These are phyloP conservation scores for Tragelaphus oryx DNA, from an alignment of 2,797 vertebrate species.

Conservation along the genomic window DNA sequence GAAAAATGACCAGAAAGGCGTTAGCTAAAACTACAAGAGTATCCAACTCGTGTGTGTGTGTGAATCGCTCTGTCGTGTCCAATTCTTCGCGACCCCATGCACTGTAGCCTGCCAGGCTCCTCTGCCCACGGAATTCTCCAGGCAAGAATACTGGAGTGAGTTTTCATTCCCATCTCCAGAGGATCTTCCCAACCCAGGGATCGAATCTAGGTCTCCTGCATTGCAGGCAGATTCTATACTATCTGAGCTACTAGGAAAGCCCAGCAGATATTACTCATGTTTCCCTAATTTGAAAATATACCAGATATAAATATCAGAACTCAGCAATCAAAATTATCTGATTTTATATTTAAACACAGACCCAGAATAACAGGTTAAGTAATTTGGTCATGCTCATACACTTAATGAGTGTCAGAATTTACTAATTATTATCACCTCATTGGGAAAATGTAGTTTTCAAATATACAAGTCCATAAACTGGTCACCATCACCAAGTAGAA, in stretches of 20 bases:
- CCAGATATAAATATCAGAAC: background rate
- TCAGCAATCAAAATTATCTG: background rate
- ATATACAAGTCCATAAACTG: background rate
- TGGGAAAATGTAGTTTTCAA: conserved; percentile 12
- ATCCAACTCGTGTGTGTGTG: background rate
- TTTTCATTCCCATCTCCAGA: background rate
- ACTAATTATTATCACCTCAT: background rate
- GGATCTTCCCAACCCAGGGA: background rate
- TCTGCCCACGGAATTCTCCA: background rate
- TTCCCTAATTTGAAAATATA: background rate
- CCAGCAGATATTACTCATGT: background rate
- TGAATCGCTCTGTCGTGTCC: background rate
- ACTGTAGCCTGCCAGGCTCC: background rate
- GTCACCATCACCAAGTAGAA: background rate
- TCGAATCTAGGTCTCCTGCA: background rate
- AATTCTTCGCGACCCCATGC: background rate
- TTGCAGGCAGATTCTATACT: background rate
- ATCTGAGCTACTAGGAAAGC: background rate
- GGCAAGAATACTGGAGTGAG: background rate
- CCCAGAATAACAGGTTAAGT: background rate
- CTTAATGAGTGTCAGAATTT: background rate
- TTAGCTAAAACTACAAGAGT: background rate
- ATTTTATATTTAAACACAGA: background rate
- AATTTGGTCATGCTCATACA: background rate
- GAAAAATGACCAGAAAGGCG: background rate